Base-by-base conservation (phyloP, 2,797 vertebrate species). In the Phrynocephalus guinanensis region DNA sequence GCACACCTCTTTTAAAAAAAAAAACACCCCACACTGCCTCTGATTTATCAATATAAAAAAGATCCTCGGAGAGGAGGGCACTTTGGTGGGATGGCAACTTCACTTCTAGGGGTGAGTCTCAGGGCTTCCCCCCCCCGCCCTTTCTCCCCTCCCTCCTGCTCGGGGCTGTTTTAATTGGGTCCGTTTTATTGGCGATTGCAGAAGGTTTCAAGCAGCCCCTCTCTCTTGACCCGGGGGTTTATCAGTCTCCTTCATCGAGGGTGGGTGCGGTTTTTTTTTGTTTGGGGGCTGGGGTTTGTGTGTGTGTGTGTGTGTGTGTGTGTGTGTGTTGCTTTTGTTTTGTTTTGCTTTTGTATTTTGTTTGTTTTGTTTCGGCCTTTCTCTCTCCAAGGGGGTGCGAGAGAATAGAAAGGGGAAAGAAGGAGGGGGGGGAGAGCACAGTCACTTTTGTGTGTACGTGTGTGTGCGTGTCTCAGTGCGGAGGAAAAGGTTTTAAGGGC, bases 21-120 rank as follows among this genome's bases (percentile, higher is more conserved):
- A 98, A 99, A 98, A 98, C 9, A 26, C 18, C 2, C 72, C 10
- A 26, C 98, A 98, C 96, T 96, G 98, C 98, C 96, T 98, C 97
- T 98, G 98, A 99, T 99, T 99, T 98, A 99, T 99, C 99, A 98
- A 99, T 99, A 99, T 98, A 99, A 99, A 99, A 97, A 98, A 98
- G 98, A 99, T 99, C 98, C 98, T 99, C 98, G 97, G 98, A 99
- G 97, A 97, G 98, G 99, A 99, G 98, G 98, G 98, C 98, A 97
- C 97, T 98, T 98, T 98, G 10, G 98, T 98, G 99, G 98, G 98
- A 99, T 99, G 99, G 99, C 99, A 98, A 99, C 99, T 98, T 99
- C 99, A 98, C 98, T 99, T 98, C 99, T 99, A 97, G 99, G 99
- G 99, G 99, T 99, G 99, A 99, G 99, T 99, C 97, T 97, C 97